Conservation (phyloP, 2,113 vertebrate genomes). For the Ptyas mucosa region DNA sequence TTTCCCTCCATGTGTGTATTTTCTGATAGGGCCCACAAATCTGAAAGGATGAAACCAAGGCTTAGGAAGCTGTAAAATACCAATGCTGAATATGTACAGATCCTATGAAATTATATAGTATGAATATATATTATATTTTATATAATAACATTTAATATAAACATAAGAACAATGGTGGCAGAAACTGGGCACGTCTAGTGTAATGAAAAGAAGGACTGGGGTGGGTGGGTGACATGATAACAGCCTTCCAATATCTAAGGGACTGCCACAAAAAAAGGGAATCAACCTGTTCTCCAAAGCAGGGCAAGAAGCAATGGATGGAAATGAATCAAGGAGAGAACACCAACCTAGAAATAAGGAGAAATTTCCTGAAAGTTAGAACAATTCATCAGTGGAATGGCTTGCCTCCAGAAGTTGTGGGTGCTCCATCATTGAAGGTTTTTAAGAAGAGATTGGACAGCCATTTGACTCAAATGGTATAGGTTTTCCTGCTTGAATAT, state of each 20-base stretch:
- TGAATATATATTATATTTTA: too few relatives aligned
- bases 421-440: neutral
- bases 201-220: too few relatives aligned
- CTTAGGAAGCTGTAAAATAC: neutral
- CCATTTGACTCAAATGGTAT: neutral
- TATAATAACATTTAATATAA: too few relatives aligned
- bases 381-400: neutral
- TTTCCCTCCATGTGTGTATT: neutral
- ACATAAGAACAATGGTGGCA: too few relatives aligned
- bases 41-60: neutral
- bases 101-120: neutral
- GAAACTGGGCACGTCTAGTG: too few relatives aligned
- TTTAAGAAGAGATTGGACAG: neutral
- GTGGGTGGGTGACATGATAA: neutral
- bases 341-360: neutral
- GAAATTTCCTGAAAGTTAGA: neutral
- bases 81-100: constrained; percentile 1
- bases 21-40: neutral
- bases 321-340: neutral
- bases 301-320: neutral
- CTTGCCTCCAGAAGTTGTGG: neutral
- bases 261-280: neutral
- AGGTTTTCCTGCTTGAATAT: neutral
- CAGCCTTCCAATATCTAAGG: neutral
- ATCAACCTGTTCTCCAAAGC: neutral